phyloP scores from a whole-genome alignment of 2,888 invertebrate species.

The Leptinotarsa tumamoca region DNA sequence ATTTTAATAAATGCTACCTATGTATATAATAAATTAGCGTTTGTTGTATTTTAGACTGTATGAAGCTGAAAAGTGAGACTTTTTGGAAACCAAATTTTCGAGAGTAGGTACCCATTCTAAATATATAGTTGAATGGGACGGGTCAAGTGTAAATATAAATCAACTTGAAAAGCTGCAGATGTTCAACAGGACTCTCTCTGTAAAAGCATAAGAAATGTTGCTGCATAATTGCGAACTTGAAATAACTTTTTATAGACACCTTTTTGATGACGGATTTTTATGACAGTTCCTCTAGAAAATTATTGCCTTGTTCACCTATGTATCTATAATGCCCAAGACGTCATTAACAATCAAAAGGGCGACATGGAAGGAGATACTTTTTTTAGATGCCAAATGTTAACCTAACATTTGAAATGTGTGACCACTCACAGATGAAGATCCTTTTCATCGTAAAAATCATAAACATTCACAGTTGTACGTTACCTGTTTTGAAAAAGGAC shows the following conservation, averaged over 20 bases:
- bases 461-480: slow-evolving; percentile 23
- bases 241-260: not conserved
- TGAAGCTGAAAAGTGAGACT: no score
- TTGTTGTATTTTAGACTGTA: no score
- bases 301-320: not conserved
- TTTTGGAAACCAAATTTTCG: not conserved
- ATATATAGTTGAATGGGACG: not conserved
- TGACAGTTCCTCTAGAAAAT: not conserved
- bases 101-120: not conserved
- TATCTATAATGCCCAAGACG: not conserved
- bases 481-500: slow-evolving; percentile 62
- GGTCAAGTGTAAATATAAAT: not conserved
- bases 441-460: not conserved
- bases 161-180: not conserved
- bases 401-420: slow-evolving; percentile 1
- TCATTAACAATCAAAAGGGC: not conserved
- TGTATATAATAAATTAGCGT: no score
- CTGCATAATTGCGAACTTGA: not conserved
- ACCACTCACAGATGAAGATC: not conserved
- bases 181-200: not conserved
- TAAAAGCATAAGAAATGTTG: not conserved
- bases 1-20: no score
- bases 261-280: not conserved
- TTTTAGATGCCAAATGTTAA: not conserved
- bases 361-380: not conserved